phyloP scores from a whole-genome alignment of 2,888 invertebrate genomes.

The Agrochola macilenta region DNA sequence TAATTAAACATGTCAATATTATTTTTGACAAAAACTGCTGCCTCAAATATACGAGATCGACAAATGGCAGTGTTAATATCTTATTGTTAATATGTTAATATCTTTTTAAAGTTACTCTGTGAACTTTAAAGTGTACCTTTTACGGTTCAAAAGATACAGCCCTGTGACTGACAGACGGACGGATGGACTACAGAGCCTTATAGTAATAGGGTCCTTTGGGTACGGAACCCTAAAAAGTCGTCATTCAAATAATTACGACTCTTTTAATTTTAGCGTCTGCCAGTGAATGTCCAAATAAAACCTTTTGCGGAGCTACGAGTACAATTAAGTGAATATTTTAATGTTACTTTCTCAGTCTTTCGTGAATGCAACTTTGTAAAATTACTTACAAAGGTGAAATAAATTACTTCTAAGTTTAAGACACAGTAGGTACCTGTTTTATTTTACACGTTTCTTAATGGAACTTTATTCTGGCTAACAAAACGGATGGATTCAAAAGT shows the following conservation, averaged over 20 bases:
- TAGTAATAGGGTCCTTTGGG: background rate
- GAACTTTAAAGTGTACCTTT: too few relatives aligned
- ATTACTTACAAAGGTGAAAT: constrained; percentile 58
- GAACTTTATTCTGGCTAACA: background rate
- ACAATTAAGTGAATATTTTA: constrained; percentile 68
- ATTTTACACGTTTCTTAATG: constrained; percentile 1
- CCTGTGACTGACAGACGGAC: too few relatives aligned
- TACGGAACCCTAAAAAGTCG: background rate
- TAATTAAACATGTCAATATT: too few relatives aligned
- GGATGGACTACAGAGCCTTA: too few relatives aligned
- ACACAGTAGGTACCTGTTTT: background rate
- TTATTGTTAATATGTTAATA: too few relatives aligned
- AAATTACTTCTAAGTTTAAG: constrained; percentile 43
- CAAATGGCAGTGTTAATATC: too few relatives aligned
- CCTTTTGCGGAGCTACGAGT: constrained; percentile 46
- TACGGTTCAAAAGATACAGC: too few relatives aligned
- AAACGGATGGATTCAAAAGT: background rate
- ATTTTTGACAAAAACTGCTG: too few relatives aligned
- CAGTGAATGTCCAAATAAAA: constrained; percentile 59
- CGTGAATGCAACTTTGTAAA: constrained; percentile 64
- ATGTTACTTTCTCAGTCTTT: constrained; percentile 64
- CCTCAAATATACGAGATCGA: too few relatives aligned
- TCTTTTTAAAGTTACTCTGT: too few relatives aligned
- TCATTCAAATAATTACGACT: constrained; percentile 32
- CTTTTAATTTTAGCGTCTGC: constrained; percentile 35